Conservation (phyloP, 2,113 vertebrate species). For the Eublepharis macularius region DNA sequence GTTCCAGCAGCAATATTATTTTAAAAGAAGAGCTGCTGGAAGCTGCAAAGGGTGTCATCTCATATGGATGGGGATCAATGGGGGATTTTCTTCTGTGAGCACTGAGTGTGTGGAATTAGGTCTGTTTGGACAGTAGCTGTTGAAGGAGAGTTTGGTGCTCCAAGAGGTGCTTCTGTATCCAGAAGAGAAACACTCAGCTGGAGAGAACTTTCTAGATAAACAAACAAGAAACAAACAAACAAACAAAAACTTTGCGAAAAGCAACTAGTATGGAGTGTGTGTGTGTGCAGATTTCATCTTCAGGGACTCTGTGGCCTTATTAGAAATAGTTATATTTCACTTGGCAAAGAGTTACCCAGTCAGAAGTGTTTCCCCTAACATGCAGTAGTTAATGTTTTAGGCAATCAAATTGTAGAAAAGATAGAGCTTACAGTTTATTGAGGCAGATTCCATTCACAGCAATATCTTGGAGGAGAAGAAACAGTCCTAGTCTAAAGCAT, state of each 20-base stretch:
- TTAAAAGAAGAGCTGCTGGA: fast-evolving
- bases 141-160: not conserved
- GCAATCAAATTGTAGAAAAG: too few species aligned
- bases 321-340: too few species aligned
- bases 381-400: too few species aligned
- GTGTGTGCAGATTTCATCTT: not conserved
- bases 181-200: not conserved
- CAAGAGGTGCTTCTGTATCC: not conserved
- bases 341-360: too few species aligned
- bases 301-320: not conserved
- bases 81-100: not conserved
- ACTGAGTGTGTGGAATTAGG: fast-evolving
- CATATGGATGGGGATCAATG: not conserved
- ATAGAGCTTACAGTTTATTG: too few species aligned
- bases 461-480: too few species aligned
- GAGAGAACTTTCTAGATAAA: not conserved
- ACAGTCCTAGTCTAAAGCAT: too few species aligned
- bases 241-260: not conserved
- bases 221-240: not conserved
- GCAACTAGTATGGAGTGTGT: not conserved
- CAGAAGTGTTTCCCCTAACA: too few species aligned
- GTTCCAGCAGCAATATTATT: fast-evolving
- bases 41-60: not conserved
- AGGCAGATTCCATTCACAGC: too few species aligned
- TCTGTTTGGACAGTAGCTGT: not conserved